These are phyloP conservation scores for Gastracanthus pulcherrimus DNA, from an alignment of 2,888 invertebrate species.

Conservation along the genomic window DNA sequence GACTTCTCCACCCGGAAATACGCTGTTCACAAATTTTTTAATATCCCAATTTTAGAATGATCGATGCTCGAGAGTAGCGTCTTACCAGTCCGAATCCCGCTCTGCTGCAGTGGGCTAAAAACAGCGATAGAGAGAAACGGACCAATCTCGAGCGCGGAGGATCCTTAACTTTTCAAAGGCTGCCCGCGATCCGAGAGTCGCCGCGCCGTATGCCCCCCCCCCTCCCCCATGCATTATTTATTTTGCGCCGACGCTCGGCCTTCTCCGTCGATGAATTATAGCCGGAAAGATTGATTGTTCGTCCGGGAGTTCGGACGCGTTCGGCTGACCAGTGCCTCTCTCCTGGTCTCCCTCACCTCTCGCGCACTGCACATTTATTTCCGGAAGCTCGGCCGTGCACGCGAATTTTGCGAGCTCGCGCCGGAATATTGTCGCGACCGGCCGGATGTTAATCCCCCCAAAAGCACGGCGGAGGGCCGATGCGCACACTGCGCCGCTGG, in stretches of 20 bases:
- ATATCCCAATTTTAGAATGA: neutral
- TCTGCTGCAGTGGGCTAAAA: no score
- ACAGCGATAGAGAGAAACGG: neutral
- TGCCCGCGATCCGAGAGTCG: neutral
- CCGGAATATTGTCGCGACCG: slow-evolving; percentile 32
- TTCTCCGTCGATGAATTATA: slow-evolving; percentile 59
- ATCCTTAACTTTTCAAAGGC: slow-evolving; percentile 30
- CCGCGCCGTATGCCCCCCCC: neutral
- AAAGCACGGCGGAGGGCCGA: neutral
- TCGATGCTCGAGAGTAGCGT: neutral
- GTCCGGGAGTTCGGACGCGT: slow-evolving; percentile 42
- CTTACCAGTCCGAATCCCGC: neutral
- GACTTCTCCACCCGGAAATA: no score
- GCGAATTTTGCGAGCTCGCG: slow-evolving; percentile 46
- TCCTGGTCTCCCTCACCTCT: slow-evolving; percentile 9
- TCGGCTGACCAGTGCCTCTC: slow-evolving; percentile 1
- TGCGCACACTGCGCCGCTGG: neutral
- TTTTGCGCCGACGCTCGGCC: slow-evolving; percentile 22
- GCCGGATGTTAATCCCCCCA: slow-evolving; percentile 35
- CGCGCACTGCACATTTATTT: slow-evolving; percentile 38
- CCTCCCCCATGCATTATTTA: slow-evolving; percentile 43
- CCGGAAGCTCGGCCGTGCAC: slow-evolving; percentile 26
- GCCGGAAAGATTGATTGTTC: slow-evolving; percentile 63
- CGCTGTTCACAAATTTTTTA: neutral
- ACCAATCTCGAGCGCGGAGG: neutral